Percentiles rank a stretch among this genome's conserved stretches.
These are phyloP conservation scores for Timandra comae DNA, from an alignment of 2,888 invertebrate species.

Conservation along the genomic window DNA sequence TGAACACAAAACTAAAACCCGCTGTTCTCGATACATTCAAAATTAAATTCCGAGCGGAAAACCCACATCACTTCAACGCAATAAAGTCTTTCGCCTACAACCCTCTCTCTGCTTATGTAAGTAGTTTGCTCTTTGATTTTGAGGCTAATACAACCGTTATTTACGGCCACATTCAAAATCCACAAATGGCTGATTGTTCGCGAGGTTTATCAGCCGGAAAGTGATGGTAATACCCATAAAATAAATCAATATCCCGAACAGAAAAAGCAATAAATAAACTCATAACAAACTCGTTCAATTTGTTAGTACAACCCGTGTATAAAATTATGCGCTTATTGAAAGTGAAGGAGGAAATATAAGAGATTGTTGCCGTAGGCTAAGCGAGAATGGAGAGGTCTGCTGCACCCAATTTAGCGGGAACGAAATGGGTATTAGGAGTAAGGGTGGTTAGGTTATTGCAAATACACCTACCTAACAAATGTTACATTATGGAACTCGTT, in stretches of 20 bases:
- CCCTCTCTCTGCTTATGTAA: slow-evolving; percentile 13
- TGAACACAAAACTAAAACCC: slow-evolving; percentile 20
- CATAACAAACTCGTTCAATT: slow-evolving; percentile 7
- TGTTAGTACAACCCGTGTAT: slow-evolving; percentile 12
- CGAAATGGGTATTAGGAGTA: slow-evolving; percentile 6
- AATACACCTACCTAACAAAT: slow-evolving; percentile 1
- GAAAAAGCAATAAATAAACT: slow-evolving; percentile 2
- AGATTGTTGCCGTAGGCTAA: slow-evolving; percentile 29
- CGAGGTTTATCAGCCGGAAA: slow-evolving; percentile 12
- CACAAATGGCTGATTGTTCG: slow-evolving; percentile 11
- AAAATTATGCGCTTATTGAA: slow-evolving; percentile 28
- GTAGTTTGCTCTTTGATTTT: slow-evolving; percentile 29
- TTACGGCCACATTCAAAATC: slow-evolving; percentile 12
- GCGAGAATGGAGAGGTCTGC: slow-evolving; percentile 20
- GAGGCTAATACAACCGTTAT: slow-evolving; percentile 18
- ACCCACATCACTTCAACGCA: slow-evolving; percentile 31
- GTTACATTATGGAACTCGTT: slow-evolving; percentile 3
- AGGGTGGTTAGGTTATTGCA: slow-evolving; percentile 3
- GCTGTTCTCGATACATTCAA: slow-evolving; percentile 18
- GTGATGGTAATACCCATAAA: slow-evolving; percentile 14
- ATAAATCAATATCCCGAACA: slow-evolving; percentile 14
- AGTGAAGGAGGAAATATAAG: slow-evolving; percentile 26
- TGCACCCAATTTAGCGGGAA: slow-evolving; percentile 26
- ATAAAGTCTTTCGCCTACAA: slow-evolving; percentile 33
- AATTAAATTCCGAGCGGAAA: slow-evolving; percentile 26